Conservation (phyloP, 2,888 invertebrate species). For the Microctonus hyperodae region DNA sequence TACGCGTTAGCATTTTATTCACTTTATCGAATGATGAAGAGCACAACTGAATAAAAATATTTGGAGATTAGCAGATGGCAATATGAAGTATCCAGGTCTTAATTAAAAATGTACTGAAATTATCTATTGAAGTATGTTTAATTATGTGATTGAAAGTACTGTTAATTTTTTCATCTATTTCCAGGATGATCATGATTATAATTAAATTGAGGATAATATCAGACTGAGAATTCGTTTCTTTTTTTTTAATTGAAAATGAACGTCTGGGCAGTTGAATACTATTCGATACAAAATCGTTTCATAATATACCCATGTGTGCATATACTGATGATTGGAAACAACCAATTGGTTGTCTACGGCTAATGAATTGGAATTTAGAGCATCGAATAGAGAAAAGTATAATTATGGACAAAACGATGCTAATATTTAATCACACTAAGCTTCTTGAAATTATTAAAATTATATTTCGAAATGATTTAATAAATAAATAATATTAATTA, state of each 20-base stretch:
- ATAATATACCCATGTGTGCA: not conserved
- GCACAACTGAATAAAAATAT: no score
- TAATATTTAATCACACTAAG: slow-evolving; percentile 6
- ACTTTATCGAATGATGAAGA: no score
- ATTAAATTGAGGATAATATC: slow-evolving; percentile 10
- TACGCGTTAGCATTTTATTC: no score
- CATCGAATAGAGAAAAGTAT: slow-evolving; percentile 42
- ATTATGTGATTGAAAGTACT: no score
- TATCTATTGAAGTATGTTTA: no score
- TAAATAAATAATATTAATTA: not conserved
- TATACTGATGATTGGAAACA: slow-evolving; percentile 39
- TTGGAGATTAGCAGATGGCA: no score
- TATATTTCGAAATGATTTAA: not conserved
- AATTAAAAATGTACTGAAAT: no score
- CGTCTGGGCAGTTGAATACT: not conserved
- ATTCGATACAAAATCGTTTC: slow-evolving; percentile 9
- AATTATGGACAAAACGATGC: slow-evolving; percentile 30
- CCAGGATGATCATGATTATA: not conserved
- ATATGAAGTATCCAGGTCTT: no score
- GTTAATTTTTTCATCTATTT: not conserved
- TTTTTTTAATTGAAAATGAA: slow-evolving; percentile 8
- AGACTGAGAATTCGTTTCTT: slow-evolving; percentile 1
- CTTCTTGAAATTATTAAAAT: not conserved
- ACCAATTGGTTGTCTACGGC: slow-evolving; percentile 49
- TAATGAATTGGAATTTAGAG: slow-evolving; percentile 55